phyloP scores from a whole-genome alignment of 1,140 invertebrate genomes.

The Dendroctonus ponderosae region DNA sequence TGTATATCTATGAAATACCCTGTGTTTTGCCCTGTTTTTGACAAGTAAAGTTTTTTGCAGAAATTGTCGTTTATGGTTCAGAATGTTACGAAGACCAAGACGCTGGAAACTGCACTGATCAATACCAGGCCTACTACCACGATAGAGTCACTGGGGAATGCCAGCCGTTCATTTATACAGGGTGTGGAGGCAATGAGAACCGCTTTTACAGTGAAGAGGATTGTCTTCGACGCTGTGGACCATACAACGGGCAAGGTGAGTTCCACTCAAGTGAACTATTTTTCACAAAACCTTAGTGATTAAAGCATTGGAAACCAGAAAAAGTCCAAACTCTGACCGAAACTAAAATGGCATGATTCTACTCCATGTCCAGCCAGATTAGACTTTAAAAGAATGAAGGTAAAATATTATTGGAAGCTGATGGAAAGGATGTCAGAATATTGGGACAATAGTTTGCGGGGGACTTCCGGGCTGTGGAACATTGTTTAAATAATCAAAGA shows the following conservation, averaged over 20 bases:
- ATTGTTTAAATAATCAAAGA: too few relatives aligned
- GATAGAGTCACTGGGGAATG: slow-evolving; percentile 61
- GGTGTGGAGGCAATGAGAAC: slow-evolving; percentile 83
- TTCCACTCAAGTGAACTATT: background rate
- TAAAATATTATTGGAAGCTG: too few relatives aligned
- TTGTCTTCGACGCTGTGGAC: slow-evolving; percentile 76
- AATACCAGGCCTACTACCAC: slow-evolving; percentile 72
- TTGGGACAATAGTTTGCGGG: too few relatives aligned
- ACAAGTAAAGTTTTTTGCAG: slow-evolving; percentile 10
- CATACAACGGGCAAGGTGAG: slow-evolving; percentile 68
- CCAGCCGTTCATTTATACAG: slow-evolving; percentile 73
- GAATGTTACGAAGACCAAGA: slow-evolving; percentile 64
- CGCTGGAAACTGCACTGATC: slow-evolving; percentile 68
- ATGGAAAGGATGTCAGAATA: too few relatives aligned
- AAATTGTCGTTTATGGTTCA: slow-evolving; percentile 42
- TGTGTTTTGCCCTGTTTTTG: background rate
- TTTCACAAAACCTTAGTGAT: too few relatives aligned
- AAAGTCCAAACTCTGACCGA: too few relatives aligned
- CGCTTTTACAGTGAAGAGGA: slow-evolving; percentile 75
- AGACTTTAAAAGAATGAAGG: too few relatives aligned
- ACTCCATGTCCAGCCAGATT: too few relatives aligned
- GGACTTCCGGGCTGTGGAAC: too few relatives aligned
- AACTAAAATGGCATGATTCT: too few relatives aligned
- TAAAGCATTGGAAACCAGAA: background rate
- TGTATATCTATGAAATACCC: too few relatives aligned